Evolutionary conservation across 2,888 invertebrate species (phyloP).

Genomic region (Nemurella pictetii): DNA sequence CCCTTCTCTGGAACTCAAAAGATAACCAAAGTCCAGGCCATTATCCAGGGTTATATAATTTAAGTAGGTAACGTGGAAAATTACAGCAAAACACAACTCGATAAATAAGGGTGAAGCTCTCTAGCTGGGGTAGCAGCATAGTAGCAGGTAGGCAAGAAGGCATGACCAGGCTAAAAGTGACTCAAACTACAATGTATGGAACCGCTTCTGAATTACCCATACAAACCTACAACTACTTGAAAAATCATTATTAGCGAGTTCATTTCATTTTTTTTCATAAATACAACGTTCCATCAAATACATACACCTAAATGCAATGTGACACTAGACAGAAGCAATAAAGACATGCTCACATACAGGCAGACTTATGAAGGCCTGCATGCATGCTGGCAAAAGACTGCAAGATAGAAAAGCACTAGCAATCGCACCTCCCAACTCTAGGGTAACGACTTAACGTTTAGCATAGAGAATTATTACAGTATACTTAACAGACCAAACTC

Average conservation of each 20-base stretch:
- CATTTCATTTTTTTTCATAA: constrained; percentile 43
- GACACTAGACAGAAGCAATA: constrained; percentile 45
- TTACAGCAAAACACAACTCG: constrained; percentile 44
- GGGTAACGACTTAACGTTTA: constrained; percentile 38
- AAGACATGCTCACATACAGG: constrained; percentile 37
- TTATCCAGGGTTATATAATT: constrained; percentile 40
- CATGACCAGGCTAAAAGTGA: constrained; percentile 34
- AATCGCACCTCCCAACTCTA: constrained; percentile 31
- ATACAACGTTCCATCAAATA: constrained; percentile 46
- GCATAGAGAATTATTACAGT: constrained; percentile 41
- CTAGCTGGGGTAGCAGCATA: constrained; percentile 34
- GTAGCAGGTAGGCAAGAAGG: not conserved
- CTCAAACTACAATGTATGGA: constrained; percentile 44
- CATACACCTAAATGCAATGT: constrained; percentile 45
- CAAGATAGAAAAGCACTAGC: constrained; percentile 41
- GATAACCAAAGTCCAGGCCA: constrained; percentile 47
- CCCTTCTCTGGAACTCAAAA: constrained; percentile 43
- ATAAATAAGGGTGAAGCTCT: constrained; percentile 43
- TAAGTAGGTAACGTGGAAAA: constrained; percentile 42
- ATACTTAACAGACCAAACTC: constrained; percentile 43
- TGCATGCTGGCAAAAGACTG: constrained; percentile 33
- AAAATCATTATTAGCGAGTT: constrained; percentile 44
- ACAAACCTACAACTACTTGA: constrained; percentile 45
- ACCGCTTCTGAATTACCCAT: constrained; percentile 44
- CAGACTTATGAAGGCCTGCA: not conserved